phyloP scores from a whole-genome alignment of 2,113 vertebrate genomes.

The Vanacampus margaritifer region DNA sequence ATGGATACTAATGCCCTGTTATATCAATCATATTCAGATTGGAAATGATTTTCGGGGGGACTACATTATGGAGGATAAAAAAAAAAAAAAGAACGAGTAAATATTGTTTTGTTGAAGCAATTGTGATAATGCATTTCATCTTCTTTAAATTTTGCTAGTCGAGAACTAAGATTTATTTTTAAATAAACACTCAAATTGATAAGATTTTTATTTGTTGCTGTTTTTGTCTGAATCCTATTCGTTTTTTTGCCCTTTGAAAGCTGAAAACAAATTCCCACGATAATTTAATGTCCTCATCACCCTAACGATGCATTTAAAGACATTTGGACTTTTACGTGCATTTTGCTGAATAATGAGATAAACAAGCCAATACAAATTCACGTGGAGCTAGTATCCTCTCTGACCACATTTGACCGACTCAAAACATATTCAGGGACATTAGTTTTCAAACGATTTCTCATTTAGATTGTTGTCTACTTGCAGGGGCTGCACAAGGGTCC shows the following conservation, averaged over 20 bases:
- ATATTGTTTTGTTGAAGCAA: not conserved
- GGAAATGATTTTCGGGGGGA: not conserved
- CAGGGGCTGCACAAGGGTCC: slow-evolving; percentile 52
- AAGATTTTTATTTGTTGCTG: not conserved
- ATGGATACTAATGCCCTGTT: slow-evolving; percentile 47
- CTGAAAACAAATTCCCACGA: not conserved
- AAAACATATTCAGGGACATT: slow-evolving; percentile 34
- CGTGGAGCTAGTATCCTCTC: slow-evolving; percentile 17
- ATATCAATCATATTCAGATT: slow-evolving; percentile 47
- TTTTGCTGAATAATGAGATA: slow-evolving; percentile 32
- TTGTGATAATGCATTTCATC: not conserved
- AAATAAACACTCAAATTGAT: not conserved
- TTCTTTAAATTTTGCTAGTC: not conserved
- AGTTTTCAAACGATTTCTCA: slow-evolving; percentile 62
- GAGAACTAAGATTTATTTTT: not conserved
- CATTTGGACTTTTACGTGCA: slow-evolving; percentile 2
- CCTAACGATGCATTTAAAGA: not conserved
- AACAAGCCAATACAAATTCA: slow-evolving; percentile 27
- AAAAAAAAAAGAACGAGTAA: not conserved
- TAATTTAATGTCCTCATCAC: not conserved
- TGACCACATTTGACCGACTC: slow-evolving; percentile 48
- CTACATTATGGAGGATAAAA: slow-evolving; percentile 8
- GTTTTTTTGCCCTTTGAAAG: not conserved
- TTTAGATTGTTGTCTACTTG: slow-evolving; percentile 57
- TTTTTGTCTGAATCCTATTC: not conserved